phyloP scores from a whole-genome alignment of 2,888 invertebrate genomes.

The Congeria kusceri region DNA sequence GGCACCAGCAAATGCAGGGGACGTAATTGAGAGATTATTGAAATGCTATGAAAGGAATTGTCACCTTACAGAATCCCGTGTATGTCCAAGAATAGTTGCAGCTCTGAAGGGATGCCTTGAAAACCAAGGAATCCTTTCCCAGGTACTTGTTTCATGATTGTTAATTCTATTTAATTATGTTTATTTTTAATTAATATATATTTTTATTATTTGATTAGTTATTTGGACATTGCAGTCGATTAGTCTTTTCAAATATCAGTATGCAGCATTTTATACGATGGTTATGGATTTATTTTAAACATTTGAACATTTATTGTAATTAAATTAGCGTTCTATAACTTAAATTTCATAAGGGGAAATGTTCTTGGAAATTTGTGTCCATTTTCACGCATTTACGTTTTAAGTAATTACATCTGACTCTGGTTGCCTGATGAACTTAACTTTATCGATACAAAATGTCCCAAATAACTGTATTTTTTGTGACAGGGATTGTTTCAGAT shows the following conservation, averaged over 20 bases:
- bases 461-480: too few relatives aligned
- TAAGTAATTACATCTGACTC: too few relatives aligned
- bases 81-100: constrained; percentile 74
- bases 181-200: neutral
- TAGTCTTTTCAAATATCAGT: neutral
- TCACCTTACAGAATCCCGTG: constrained; percentile 72
- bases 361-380: too few relatives aligned
- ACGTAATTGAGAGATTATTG: constrained; percentile 70
- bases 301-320: too few relatives aligned
- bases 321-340: too few relatives aligned
- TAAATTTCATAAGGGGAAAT: too few relatives aligned
- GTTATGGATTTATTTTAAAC: too few relatives aligned
- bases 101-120: constrained; percentile 72
- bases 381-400: too few relatives aligned
- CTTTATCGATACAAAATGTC: too few relatives aligned
- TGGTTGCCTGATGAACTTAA: too few relatives aligned
- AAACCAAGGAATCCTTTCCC: constrained; percentile 71
- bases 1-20: constrained; percentile 68
- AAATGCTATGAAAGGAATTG: constrained; percentile 79
- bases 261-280: neutral
- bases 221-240: neutral
- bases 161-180: neutral
- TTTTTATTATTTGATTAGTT: too few relatives aligned
- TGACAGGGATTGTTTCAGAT: too few relatives aligned
- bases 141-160: constrained; percentile 58